phyloP scores from a whole-genome alignment of 2,888 invertebrate species.

The Polietes domitor region DNA sequence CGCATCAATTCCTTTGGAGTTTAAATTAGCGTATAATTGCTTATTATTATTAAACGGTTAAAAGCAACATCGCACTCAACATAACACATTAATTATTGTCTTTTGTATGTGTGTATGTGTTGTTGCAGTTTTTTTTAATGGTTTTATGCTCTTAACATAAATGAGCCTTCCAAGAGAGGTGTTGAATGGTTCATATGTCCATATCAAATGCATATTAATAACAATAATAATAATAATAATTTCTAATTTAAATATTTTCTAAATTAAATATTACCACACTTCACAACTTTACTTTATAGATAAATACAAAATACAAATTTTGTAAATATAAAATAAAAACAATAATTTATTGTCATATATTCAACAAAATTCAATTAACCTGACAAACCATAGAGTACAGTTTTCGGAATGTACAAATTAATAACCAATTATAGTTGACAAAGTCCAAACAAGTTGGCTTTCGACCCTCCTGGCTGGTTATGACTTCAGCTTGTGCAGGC shows the following conservation, averaged over 20 bases:
- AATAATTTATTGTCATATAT: background rate
- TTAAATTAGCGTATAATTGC: constrained; percentile 66
- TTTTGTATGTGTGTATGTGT: no score
- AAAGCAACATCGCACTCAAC: background rate
- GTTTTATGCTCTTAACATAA: constrained; percentile 8
- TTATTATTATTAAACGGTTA: constrained; percentile 38
- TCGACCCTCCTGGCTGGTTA: no score
- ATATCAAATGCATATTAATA: constrained; percentile 13
- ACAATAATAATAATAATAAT: background rate
- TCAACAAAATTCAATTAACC: no score
- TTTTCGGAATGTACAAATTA: no score
- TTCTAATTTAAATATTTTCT: background rate
- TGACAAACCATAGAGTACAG: no score
- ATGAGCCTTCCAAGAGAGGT: background rate
- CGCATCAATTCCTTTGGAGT: constrained; percentile 20
- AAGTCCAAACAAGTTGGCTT: no score
- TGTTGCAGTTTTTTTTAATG: constrained; percentile 16
- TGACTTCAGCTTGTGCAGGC: no score
- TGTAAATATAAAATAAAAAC: background rate
- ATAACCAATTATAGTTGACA: no score
- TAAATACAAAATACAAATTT: background rate
- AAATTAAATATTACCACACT: background rate
- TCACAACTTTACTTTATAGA: no score
- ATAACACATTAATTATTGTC: constrained; percentile 16
- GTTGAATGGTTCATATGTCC: background rate